Percentiles rank a stretch among this genome's conserved stretches.
phyloP scores from a whole-genome alignment of 2,113 vertebrate genomes.

The Onychorhynchus coronatus region DNA sequence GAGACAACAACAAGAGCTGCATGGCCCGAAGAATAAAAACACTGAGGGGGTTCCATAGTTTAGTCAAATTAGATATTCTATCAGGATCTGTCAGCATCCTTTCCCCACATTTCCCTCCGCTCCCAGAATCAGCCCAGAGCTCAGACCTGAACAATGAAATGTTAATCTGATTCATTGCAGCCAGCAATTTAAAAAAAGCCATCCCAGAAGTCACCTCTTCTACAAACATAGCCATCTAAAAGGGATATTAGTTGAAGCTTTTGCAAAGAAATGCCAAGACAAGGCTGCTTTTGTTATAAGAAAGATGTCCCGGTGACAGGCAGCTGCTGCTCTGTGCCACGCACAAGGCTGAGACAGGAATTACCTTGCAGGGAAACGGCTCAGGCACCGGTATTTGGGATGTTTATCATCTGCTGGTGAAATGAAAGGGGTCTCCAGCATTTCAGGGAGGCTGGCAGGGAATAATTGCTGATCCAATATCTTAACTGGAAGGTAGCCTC shows the following conservation, averaged over 20 bases:
- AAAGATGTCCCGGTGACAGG: slow-evolving; percentile 36
- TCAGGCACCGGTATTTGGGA: not conserved
- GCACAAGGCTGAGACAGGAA: slow-evolving; percentile 4
- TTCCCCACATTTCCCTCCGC: not conserved
- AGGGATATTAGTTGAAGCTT: slow-evolving; percentile 13
- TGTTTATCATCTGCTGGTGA: slow-evolving; percentile 28
- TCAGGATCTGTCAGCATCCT: not conserved
- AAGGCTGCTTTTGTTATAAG: slow-evolving; percentile 38
- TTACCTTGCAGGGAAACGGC: not conserved
- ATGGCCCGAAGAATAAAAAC: not conserved
- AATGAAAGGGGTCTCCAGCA: slow-evolving; percentile 29
- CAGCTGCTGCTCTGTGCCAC: slow-evolving; percentile 17
- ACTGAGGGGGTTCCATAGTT: not conserved
- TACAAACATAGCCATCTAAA: slow-evolving; percentile 48
- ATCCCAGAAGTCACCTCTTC: slow-evolving; percentile 55
- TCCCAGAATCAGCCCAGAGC: not conserved
- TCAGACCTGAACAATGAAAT: slow-evolving; percentile 21
- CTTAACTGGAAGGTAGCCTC: slow-evolving; percentile 40
- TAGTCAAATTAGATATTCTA: not conserved
- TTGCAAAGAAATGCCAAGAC: slow-evolving; percentile 24
- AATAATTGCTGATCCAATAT: slow-evolving; percentile 49
- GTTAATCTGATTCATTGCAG: slow-evolving; percentile 39
- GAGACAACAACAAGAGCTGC: not conserved
- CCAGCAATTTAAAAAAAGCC: not conserved
- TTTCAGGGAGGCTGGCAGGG: not conserved